Percentiles rank a stretch among this genome's conserved stretches.
These are phyloP conservation scores for Hippocampus barbouri DNA, from an alignment of 2,113 vertebrate species.

Conservation along the genomic window DNA sequence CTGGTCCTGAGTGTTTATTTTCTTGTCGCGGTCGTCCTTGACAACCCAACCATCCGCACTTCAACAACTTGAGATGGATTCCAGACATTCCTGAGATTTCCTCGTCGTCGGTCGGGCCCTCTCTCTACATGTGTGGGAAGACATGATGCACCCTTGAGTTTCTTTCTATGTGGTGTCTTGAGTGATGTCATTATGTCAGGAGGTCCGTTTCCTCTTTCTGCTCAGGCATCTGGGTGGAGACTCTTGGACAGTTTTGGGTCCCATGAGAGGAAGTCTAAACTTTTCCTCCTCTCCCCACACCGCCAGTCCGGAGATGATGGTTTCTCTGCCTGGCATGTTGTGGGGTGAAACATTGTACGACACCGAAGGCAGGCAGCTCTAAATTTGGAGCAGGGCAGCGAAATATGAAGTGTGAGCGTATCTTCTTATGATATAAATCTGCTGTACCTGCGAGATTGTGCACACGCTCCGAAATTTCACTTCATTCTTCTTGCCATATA, in stretches of 20 bases:
- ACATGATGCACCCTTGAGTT: not conserved
- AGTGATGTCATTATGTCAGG: slow-evolving; percentile 10
- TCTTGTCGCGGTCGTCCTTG: slow-evolving; percentile 7
- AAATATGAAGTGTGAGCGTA: too few species aligned
- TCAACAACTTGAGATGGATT: slow-evolving; percentile 45
- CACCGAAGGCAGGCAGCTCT: too few species aligned
- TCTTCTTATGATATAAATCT: too few species aligned
- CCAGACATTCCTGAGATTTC: slow-evolving; percentile 56
- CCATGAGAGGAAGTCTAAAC: slow-evolving; percentile 49
- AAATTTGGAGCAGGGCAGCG: too few species aligned
- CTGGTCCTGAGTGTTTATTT: slow-evolving; percentile 19
- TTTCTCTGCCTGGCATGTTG: too few species aligned
- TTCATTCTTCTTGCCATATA: not conserved
- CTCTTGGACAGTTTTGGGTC: slow-evolving; percentile 4
- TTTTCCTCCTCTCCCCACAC: slow-evolving; percentile 44
- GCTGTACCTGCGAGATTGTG: too few species aligned
- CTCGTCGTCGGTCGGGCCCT: slow-evolving; percentile 2
- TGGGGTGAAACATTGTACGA: too few species aligned
- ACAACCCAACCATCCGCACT: slow-evolving; percentile 20
- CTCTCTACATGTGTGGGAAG: slow-evolving; percentile 24
- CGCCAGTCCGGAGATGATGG: slow-evolving; percentile 1
- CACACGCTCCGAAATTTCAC: not conserved
- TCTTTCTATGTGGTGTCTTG: not conserved
- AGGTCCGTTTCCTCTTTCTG: slow-evolving; percentile 26
- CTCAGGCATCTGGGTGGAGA: slow-evolving; percentile 30